Base-by-base conservation (phyloP, 2,113 vertebrate species). In the Corythornis cristatus region DNA sequence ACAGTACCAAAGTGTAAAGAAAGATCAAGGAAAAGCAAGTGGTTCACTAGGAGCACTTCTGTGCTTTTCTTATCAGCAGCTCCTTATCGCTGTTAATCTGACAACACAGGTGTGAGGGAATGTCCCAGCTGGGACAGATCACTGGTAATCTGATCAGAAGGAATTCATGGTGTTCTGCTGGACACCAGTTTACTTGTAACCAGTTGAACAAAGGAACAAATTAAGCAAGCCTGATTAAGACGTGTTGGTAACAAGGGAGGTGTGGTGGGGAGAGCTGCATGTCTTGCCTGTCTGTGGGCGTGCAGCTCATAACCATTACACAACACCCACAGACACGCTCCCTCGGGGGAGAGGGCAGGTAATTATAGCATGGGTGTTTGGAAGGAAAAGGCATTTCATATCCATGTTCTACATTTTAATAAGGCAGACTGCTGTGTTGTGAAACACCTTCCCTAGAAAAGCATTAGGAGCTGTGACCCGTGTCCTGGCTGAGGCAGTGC, bases 61-160 rank as follows among this genome's bases (percentile, higher is more conserved):
- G 61, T 58, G 31, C 12, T 7, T 12, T 0, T 31, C 53, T 94
- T 95, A 90, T 81, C 82, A 66, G 75, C 26, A 22, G 37, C 62
- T 73, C 71, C 89, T 95, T 95, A 91, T 83, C 77, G 2, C 19
- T 2, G 2, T 51, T 62, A 33, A 93, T 97, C 96, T 93, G 94
- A 78, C 92, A 93, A 57, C 89, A 78, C 94, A 94, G 95, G 94
- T 95, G 95, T 61, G 90, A 91, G 57, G 80, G 89, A 85, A 78
- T 90, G 85, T 45, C 73, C 51, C 86, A 60, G 60, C 58, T 64
- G 72, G 82, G 84, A 46, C 11, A 23, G 62, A 56, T 67, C 70
- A 29, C 83, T 12, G 53, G n/a, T 51, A 65, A 91, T 56, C 73
- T 68, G 85, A 86, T 56, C 70, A 5, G 66, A 25, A 64, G 18